phyloP scores from a whole-genome alignment of 1,140 invertebrate genomes.

The Aphelinus certus region DNA sequence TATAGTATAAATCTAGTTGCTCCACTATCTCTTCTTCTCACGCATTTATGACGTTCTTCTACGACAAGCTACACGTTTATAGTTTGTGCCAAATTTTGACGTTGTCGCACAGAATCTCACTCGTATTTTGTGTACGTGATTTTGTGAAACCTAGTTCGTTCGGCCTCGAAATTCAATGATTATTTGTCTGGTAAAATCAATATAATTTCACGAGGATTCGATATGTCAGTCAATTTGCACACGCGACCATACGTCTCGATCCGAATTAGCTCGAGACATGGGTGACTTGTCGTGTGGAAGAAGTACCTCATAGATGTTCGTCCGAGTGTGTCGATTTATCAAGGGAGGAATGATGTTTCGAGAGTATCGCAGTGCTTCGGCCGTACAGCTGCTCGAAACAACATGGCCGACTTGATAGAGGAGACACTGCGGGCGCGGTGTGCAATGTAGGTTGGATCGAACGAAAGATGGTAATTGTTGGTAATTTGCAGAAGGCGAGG shows the following conservation, averaged over 20 bases:
- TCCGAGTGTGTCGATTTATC: too few species aligned
- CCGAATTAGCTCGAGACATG: too few species aligned
- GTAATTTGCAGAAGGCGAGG: constrained; percentile 59
- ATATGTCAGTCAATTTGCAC: too few species aligned
- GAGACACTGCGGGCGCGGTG: neutral
- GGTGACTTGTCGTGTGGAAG: neutral
- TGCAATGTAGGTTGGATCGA: too few species aligned
- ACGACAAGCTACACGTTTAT: constrained; percentile 30
- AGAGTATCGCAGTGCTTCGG: too few species aligned
- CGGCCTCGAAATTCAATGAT: too few species aligned
- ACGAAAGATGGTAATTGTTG: too few species aligned
- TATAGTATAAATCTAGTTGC: constrained; percentile 29
- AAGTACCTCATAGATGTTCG: constrained; percentile 27
- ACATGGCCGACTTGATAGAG: neutral
- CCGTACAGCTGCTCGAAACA: too few species aligned
- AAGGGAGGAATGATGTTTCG: too few species aligned
- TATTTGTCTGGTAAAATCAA: too few species aligned
- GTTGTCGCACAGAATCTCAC: constrained; percentile 27
- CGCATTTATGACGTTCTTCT: constrained; percentile 41
- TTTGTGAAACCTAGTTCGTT: neutral
- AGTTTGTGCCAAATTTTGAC: neutral
- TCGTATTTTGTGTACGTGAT: neutral
- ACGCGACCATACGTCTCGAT: too few species aligned
- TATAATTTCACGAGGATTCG: neutral
- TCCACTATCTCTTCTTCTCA: constrained; percentile 36